Evolutionary conservation across 1,140 invertebrate genomes (phyloP), one percentile per base, ranked within the genome.

Genomic region (Drosophila sturtevanti): DNA sequence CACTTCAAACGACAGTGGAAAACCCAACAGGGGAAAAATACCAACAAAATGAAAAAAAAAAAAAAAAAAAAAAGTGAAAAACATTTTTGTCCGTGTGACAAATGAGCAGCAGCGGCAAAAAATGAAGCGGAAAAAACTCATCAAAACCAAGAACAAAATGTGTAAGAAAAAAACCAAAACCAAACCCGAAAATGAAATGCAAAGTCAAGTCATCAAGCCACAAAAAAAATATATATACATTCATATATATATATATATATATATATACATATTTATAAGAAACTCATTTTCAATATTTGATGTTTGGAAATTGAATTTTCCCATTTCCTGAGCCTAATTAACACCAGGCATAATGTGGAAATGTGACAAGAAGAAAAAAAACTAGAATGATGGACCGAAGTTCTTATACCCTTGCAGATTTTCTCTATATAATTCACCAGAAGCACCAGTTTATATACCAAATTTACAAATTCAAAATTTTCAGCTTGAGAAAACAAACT

Each of bases 1-100:
- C 81, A 85, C 81, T 85, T 85, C 77, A 86, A 85, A 84, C 81
- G 81, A 85, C 81, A 81, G 71, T 63, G 48, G 55, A 62, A 44
- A 44, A 7, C 14, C 41, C 14, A 44, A 16, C 14, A 44, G 7
- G 14, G 14, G 7, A 1, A 21, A 11, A 1, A 38, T n/a, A 81
- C 48, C 61, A 24, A 41, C 22, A 14, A 71, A 75, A 80, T 69
- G 54, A 51, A 58, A 41, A 52, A 52, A 75, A 75, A 56, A 67
- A 59, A 48, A 21, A 52, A 35, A 41, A 59, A 64, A 61, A 52
- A 31, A 7, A 7, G 27, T 73, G 61, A n/a, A 59, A 38, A 55
- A 22, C 54, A 18, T 56, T 14, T 56, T 10, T 27, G 48, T 41
- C 48, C 24, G 14, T 58, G 52, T 65, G 54, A 56, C 54, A 56